phyloP scores from a whole-genome alignment of 2,888 invertebrate species.

The Drymonia ruficornis region DNA sequence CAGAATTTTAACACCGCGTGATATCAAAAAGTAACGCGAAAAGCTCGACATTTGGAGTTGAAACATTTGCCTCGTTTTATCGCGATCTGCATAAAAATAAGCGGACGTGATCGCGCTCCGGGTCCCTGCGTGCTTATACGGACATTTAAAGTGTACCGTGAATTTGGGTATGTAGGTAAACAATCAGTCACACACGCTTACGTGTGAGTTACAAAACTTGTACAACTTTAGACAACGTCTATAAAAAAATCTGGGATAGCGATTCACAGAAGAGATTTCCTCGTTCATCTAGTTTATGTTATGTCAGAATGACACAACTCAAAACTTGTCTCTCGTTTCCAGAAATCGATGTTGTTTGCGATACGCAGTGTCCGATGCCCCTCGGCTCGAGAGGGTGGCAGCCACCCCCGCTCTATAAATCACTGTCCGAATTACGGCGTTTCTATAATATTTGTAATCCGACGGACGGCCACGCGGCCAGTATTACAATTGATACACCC shows the following conservation, averaged over 20 bases:
- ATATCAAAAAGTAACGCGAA: slow-evolving; percentile 40
- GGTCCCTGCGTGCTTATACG: slow-evolving; percentile 26
- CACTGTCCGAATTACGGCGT: slow-evolving; percentile 82
- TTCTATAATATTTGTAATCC: slow-evolving; percentile 79
- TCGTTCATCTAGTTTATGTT: background rate
- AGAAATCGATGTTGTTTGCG: slow-evolving; percentile 81
- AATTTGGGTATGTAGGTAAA: slow-evolving; percentile 26
- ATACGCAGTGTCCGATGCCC: slow-evolving; percentile 64
- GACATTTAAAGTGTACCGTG: slow-evolving; percentile 24
- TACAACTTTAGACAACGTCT: slow-evolving; percentile 19
- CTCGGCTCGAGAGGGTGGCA: slow-evolving; percentile 67
- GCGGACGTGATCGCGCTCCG: slow-evolving; percentile 27
- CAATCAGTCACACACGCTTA: slow-evolving; percentile 29
- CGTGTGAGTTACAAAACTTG: slow-evolving; percentile 12
- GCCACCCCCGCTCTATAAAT: slow-evolving; percentile 82
- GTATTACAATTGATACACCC: slow-evolving; percentile 65
- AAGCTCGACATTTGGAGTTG: slow-evolving; percentile 39
- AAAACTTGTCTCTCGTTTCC: slow-evolving; percentile 69
- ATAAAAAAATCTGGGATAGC: slow-evolving; percentile 24
- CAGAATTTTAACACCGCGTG: slow-evolving; percentile 44
- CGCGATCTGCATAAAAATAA: slow-evolving; percentile 40
- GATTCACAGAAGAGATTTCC: slow-evolving; percentile 10
- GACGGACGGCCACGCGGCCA: slow-evolving; percentile 61
- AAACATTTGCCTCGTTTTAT: slow-evolving; percentile 38
- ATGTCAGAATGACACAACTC: slow-evolving; percentile 49